Evolutionary conservation across 2,113 vertebrate genomes (phyloP), one percentile per base, ranked within the genome.

Genomic region (Pterophyllum scalare): DNA sequence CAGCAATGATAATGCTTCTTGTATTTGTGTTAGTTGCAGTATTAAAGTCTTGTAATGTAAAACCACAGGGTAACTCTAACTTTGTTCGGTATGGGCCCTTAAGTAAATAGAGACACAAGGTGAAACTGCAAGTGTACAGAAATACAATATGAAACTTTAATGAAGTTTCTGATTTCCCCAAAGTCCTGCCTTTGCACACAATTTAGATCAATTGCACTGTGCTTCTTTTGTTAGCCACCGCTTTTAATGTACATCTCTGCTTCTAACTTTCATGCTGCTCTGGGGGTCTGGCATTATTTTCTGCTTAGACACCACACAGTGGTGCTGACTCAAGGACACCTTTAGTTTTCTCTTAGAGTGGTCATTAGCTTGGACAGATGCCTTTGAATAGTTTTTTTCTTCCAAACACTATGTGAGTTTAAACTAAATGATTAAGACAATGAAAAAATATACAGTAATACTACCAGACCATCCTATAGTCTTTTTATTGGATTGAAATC

Each of bases 91-190:
- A 86, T 87, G 77, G 83, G 59, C 79, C 59, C 84, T 85, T 84
- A 86, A 88, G 88, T 92, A 94, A 92, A 93, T 81, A 81, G 88
- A 93, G 77, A 87, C 85, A 87, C 62, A 64, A 83, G 88, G 88
- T 87, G 85, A 94, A 92, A 91, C 83, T 91, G 94, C 91, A 91
- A 91, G 88, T 87, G 76, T 77, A 93, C 88, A 92, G 87, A 91
- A 92, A 94, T 80, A 89, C 90, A 92, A 91, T 91, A 93, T 93
- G 87, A 93, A 94, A 94, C 88, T 94, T 94, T 94, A 94, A 94
- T 94, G 92, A 94, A 90, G 92, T 78, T 88, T 92, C 80, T 94
- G 94, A 94, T 94, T 94, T 94, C 93, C 94, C 94, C 81, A 85
- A 87, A 76, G 94, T 88, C 89, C 87, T 91, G 82, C 88, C 72